Conservation (phyloP, 2,888 invertebrate genomes). For the Minunthozetes semirufus region DNA sequence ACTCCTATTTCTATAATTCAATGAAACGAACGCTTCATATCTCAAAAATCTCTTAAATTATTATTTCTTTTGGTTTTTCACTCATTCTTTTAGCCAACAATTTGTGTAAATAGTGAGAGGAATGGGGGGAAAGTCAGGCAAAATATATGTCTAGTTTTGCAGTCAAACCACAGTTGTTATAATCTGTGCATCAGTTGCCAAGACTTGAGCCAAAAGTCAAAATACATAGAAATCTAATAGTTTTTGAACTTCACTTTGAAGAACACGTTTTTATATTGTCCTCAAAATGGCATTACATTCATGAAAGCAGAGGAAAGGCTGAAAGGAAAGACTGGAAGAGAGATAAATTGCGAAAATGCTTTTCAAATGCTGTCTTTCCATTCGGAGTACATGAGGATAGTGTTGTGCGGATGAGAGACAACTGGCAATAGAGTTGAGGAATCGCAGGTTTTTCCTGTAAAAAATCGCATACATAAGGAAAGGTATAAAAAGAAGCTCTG, state of each 20-base stretch:
- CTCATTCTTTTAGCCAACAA: background rate
- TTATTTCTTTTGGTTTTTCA: background rate
- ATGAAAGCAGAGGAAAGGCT: background rate
- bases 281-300: background rate
- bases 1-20: background rate
- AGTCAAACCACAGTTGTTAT: no score
- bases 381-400: no score
- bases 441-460: background rate
- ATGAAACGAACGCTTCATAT: background rate
- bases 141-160: background rate
- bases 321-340: background rate
- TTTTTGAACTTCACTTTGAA: no score
- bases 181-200: no score
- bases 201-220: no score
- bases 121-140: background rate
- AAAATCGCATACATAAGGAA: background rate
- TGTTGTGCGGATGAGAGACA: background rate
- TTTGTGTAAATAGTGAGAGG: background rate
- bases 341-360: conserved; percentile 16
- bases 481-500: background rate
- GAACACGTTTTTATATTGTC: background rate
- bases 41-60: background rate
- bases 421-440: background rate
- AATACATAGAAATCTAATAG: no score
- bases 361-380: background rate